Evolutionary conservation across 2,888 invertebrate species (phyloP), one percentile per base, ranked within the genome.

Genomic region (Chymomyza fuscimana): DNA sequence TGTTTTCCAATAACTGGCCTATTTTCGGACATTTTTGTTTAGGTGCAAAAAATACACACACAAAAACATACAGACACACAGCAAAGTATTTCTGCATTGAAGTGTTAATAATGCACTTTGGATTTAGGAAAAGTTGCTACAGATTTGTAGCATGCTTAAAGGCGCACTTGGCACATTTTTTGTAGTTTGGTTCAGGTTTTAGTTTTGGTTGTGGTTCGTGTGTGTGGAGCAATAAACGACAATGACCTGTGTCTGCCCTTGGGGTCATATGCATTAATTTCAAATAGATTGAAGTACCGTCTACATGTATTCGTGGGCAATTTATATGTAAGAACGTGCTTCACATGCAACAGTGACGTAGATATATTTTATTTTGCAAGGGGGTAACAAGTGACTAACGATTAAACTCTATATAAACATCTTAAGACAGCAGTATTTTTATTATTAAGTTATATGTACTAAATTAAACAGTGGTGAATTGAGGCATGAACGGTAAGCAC

Each of bases 301-400:
- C 85, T 82, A 77, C 80, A 25, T 80, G 82, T 72, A 67, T 78
- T 76, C 85, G 85, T 81, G 85, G 82, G 85, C 81, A 69, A 85
- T 80, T 76, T 85, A 82, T 78, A 54, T 46, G 40, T 46, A 82
- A 76, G 76, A 76, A 81, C 81, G 85, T 81, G 81, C 73, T 67
- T 64, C 67, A 72, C 58, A 58, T 63, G 58, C 67, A 54, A 32
- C 32, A 32, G 32, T 32, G 32, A 32, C 32, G 32, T 32, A 32
- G 32, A 32, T 4, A 5, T 4, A 7, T 25, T 3, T 3, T 25
- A n/a, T 4, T 25, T 25, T 25, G 25, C 25, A 25, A 25, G 25
- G 25, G 25, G 0, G 0, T 25, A 25, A 25, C 25, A 3, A 2
- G 25, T 25, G 25, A 1, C 25, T 19, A 1, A 2, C n/a, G n/a